Conservation (phyloP, 2,113 vertebrate genomes). For the Oryzias melastigma region DNA sequence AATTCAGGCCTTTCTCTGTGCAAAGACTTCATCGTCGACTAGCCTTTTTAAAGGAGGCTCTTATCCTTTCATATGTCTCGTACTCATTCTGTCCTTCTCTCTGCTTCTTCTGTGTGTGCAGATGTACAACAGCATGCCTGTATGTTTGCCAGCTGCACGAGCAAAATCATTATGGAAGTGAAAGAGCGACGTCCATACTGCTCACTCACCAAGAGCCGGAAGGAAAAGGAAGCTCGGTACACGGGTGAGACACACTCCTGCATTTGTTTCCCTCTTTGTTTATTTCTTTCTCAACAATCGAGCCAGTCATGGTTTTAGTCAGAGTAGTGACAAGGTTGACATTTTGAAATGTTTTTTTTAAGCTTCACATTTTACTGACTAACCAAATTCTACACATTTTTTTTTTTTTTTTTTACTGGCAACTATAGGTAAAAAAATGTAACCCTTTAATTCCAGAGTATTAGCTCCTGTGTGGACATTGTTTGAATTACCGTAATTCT, state of each 20-base stretch:
- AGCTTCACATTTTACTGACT: background rate
- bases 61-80: background rate
- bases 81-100: background rate
- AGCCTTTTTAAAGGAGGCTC: background rate
- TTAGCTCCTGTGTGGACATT: no score
- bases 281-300: background rate
- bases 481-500: background rate
- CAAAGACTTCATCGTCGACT: no score
- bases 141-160: conserved; percentile 73
- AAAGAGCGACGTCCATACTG: conserved; percentile 97
- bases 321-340: no score
- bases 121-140: conserved; percentile 64
- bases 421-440: background rate
- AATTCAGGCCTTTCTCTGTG: no score
- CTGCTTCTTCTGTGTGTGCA: conserved; percentile 18
- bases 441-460: background rate
- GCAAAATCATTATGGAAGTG: conserved; percentile 96
- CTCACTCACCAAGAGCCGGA: conserved; percentile 92
- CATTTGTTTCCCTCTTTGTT: background rate
- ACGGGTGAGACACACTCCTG: conserved; percentile 65
- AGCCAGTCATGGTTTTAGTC: no score
- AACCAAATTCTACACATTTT: no score
- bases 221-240: conserved; percentile 88
- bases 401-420: no score
- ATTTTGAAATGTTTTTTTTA: no score